A percentile compares a stretch with the other conserved stretches of the same genome.
These are phyloP conservation scores for Diloba caeruleocephala DNA, from an alignment of 2,888 invertebrate genomes.

Conservation along the genomic window DNA sequence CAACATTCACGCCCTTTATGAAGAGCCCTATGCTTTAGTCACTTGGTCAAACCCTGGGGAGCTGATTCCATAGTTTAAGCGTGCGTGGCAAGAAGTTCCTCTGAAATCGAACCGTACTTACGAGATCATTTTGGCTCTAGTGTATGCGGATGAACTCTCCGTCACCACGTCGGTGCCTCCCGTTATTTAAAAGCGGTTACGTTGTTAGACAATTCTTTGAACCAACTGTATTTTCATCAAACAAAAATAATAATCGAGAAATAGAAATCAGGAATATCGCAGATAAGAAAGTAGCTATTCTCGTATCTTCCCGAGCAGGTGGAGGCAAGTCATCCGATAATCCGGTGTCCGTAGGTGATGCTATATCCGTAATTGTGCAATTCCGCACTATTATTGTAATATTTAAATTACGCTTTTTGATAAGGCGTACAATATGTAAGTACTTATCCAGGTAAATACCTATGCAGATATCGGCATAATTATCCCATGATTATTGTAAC, in stretches of 20 bases:
- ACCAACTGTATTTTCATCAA: neutral
- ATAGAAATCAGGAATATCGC: conserved; percentile 1
- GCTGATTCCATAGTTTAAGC: too few relatives aligned
- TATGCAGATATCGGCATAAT: too few relatives aligned
- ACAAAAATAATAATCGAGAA: neutral
- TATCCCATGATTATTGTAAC: neutral
- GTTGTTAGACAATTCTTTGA: neutral
- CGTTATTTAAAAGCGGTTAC: too few relatives aligned
- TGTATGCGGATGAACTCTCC: too few relatives aligned
- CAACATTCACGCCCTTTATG: too few relatives aligned
- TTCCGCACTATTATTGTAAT: conserved; percentile 29
- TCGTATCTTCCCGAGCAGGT: conserved; percentile 1
- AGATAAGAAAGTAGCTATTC: conserved; percentile 7
- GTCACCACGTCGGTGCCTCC: too few relatives aligned
- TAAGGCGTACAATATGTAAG: neutral
- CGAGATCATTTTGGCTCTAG: too few relatives aligned
- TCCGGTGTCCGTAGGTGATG: conserved; percentile 26
- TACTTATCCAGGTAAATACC: neutral
- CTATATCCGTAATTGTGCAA: conserved; percentile 34
- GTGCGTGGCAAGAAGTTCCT: too few relatives aligned
- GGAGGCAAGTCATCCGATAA: conserved; percentile 4
- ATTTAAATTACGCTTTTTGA: conserved; percentile 16
- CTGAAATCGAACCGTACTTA: too few relatives aligned
- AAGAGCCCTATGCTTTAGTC: too few relatives aligned
- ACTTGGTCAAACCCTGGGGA: too few relatives aligned